Conservation (phyloP, 2,797 vertebrate genomes). For the Enoplosus armatus region DNA sequence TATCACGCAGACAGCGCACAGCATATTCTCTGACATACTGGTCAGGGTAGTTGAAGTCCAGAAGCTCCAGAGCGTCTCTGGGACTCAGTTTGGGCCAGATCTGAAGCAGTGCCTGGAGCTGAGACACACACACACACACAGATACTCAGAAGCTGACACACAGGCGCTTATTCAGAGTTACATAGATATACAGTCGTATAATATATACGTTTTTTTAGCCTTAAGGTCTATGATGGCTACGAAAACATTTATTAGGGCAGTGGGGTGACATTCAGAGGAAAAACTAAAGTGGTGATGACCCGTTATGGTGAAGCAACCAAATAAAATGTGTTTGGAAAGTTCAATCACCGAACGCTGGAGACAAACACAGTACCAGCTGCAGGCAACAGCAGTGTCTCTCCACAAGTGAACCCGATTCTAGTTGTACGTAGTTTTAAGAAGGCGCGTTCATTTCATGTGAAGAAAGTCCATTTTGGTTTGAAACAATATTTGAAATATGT, state of each 20-base stretch:
- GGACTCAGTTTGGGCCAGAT: conserved; percentile 97
- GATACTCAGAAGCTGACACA: neutral
- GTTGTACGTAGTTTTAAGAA: neutral
- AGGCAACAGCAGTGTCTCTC: neutral
- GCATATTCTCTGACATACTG: conserved; percentile 97
- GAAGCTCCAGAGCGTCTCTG: conserved; percentile 94
- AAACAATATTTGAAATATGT: neutral
- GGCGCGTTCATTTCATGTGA: neutral
- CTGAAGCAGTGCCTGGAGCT: conserved; percentile 98
- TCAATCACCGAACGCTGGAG: too few species aligned
- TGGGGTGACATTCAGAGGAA: too few species aligned
- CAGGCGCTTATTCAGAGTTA: neutral
- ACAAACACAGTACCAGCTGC: neutral
- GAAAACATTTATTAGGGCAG: too few species aligned
- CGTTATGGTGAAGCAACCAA: too few species aligned
- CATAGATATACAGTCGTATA: neutral
- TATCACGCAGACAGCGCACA: conserved; percentile 91
- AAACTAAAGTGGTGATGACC: too few species aligned
- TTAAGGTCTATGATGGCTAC: too few species aligned
- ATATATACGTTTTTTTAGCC: too few species aligned
- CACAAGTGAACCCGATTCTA: neutral
- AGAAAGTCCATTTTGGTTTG: neutral
- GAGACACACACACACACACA: conserved; percentile 36
- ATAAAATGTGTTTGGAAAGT: too few species aligned
- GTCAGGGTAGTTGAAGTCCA: conserved; percentile 99